A percentile compares a stretch with the other conserved stretches of the same genome.
Conservation (phyloP, 53 echinoderm and acorn worm genomes). For the Arbacia lixula region DNA sequence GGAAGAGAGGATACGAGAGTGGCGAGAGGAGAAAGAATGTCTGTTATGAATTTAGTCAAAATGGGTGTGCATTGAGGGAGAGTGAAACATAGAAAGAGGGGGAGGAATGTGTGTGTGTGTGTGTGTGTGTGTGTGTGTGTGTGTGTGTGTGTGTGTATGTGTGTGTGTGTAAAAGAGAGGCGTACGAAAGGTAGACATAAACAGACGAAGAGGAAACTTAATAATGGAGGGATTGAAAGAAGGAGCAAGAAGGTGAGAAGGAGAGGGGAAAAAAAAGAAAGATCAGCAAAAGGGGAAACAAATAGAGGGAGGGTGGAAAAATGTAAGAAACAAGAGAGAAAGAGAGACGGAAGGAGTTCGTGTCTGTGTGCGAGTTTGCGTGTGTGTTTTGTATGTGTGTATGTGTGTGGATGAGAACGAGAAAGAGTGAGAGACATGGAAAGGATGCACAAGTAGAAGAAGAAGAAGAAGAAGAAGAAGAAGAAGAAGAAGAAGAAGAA, state of each 20-base stretch:
- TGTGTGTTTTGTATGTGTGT: no score
- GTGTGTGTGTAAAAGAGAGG: neutral
- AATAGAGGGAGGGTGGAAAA: neutral
- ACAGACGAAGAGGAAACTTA: neutral
- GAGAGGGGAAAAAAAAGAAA: neutral
- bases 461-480: neutral
- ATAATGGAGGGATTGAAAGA: neutral
- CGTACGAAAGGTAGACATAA: neutral
- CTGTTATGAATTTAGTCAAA: neutral
- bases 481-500: neutral
- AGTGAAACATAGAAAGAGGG: neutral
- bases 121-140: neutral
- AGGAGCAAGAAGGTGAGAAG: neutral
- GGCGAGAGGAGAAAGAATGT: neutral
- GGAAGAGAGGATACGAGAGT: neutral
- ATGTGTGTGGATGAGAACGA: neutral
- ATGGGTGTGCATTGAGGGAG: neutral
- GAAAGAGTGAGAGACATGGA: neutral
- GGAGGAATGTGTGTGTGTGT: neutral
- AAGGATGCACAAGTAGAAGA: neutral
- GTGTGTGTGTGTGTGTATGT: neutral
- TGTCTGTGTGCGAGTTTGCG: no score
- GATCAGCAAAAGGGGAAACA: neutral
- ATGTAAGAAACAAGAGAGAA: neutral
- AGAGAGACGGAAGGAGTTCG: neutral